A percentile compares a stretch with the other conserved stretches of the same genome.
phyloP scores from a whole-genome alignment of 37 sponge, comb jelly and placozoan species.

The Eunapius fragilis region DNA sequence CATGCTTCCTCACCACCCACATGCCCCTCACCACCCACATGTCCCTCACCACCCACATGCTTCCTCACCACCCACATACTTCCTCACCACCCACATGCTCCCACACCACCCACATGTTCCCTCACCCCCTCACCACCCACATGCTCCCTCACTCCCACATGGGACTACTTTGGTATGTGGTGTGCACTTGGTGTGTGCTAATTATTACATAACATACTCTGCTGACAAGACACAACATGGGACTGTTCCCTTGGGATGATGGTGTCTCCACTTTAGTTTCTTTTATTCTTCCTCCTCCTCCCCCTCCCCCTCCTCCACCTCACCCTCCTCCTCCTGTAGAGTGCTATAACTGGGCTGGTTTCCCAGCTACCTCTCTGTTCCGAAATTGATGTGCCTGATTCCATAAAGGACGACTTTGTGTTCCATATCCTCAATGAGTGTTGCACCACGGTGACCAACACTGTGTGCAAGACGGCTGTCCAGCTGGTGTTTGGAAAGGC shows the following conservation, averaged over 20 bases:
- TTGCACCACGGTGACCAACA: conserved; percentile 76
- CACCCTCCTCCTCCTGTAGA: not conserved
- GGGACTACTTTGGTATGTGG: not conserved
- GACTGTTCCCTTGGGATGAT: not conserved
- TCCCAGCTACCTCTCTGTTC: not conserved
- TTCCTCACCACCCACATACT: no score
- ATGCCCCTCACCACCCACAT: no score
- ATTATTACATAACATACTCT: not conserved
- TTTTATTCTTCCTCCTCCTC: not conserved
- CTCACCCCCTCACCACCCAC: no score
- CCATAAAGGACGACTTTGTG: conserved; percentile 39
- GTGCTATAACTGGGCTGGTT: conserved; percentile 2
- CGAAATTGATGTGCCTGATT: not conserved
- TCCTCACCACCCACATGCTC: no score
- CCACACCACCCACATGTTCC: no score
- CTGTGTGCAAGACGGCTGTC: conserved; percentile 78
- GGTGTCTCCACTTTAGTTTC: not conserved
- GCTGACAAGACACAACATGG: not conserved
- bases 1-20: no score
- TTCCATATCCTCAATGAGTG: conserved; percentile 65
- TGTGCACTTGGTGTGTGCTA: not conserved
- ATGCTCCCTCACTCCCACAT: not conserved
- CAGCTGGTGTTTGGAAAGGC: conserved; percentile 87
- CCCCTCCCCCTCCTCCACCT: not conserved
- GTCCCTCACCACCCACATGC: no score